phyloP scores from a whole-genome alignment of 2,113 vertebrate species.

The Gymnocephalus cernua region DNA sequence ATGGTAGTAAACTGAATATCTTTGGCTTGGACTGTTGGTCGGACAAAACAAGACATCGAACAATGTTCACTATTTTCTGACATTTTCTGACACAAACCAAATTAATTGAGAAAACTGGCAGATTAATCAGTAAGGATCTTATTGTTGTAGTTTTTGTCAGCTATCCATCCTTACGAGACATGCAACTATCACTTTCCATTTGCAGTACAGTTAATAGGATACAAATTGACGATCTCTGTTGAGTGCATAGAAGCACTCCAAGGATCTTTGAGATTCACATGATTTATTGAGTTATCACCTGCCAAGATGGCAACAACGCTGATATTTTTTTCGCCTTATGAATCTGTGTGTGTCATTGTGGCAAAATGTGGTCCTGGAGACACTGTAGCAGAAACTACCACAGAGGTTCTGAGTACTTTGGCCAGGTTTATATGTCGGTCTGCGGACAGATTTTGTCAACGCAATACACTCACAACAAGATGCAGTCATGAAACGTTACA shows the following conservation, averaged over 20 bases:
- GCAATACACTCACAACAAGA: no score
- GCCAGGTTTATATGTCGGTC: no score
- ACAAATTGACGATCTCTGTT: background rate
- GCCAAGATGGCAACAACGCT: no score
- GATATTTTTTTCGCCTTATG: no score
- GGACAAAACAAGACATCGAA: background rate
- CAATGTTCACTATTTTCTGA: background rate
- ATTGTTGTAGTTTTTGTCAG: background rate
- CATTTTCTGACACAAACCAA: background rate
- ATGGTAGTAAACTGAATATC: background rate
- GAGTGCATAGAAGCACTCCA: conserved; percentile 9
- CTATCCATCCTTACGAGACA: background rate
- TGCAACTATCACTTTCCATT: conserved; percentile 13
- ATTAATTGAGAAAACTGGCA: background rate
- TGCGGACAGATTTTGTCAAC: no score
- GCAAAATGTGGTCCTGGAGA: no score
- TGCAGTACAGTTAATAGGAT: background rate
- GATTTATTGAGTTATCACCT: background rate
- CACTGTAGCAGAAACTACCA: no score
- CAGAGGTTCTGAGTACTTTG: no score
- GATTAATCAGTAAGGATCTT: background rate
- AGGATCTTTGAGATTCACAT: background rate
- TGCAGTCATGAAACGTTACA: no score
- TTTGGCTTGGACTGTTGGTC: background rate
- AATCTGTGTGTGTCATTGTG: no score